Evolutionary conservation across 2,888 invertebrate genomes (phyloP).

Genomic region (Junonia oenone): DNA sequence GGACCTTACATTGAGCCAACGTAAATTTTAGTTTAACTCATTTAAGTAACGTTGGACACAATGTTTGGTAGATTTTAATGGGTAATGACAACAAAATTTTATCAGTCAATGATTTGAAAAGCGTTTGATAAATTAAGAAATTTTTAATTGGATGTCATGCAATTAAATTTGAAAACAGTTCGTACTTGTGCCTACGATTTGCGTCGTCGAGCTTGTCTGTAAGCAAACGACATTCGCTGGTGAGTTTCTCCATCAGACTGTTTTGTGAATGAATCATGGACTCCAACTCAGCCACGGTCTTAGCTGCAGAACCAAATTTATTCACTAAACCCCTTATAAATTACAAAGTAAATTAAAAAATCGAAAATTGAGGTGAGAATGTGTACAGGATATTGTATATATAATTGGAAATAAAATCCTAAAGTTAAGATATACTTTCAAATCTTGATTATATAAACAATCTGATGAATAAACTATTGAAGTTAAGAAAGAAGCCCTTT

Average conservation of each 20-base stretch:
- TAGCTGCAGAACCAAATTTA: conserved; percentile 83
- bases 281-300: conserved; percentile 93
- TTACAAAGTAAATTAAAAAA: not conserved
- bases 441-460: conserved; percentile 48
- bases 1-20: conserved; percentile 26
- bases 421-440: not conserved
- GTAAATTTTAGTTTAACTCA: not conserved
- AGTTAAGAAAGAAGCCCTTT: conserved; percentile 66
- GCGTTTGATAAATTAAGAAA: conserved; percentile 18
- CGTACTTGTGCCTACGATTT: conserved; percentile 93
- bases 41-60: conserved; percentile 20
- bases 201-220: conserved; percentile 94
- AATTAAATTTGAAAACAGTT: conserved; percentile 53
- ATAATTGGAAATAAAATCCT: not conserved
- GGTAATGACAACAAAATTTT: conserved; percentile 60
- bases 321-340: conserved; percentile 24
- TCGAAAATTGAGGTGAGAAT: not conserved
- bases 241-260: conserved; percentile 95
- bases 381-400: not conserved
- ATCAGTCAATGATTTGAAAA: conserved; percentile 23
- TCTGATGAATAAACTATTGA: conserved; percentile 87
- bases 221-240: conserved; percentile 92
- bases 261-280: conserved; percentile 94
- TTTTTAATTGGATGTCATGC: conserved; percentile 47
- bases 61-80: conserved; percentile 39